Evolutionary conservation across 92 coral and sea anemone genomes (phyloP), one percentile per base, ranked within the genome.

Genomic region (Porites divaricata): DNA sequence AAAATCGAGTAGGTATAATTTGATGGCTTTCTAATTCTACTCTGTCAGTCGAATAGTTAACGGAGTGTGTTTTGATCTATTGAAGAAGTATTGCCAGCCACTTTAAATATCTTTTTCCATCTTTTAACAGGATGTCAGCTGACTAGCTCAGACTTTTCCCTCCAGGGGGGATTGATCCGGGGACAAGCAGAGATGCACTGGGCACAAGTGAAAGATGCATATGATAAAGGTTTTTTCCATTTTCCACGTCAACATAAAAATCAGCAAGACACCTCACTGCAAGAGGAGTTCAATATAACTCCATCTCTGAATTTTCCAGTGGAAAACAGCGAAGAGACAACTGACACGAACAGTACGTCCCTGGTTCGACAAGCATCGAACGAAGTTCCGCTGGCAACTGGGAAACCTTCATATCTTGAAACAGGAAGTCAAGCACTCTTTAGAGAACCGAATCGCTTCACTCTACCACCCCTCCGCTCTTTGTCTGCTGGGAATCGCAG

Each of bases 111-210:
- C 69, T 66, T 50, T 19, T 2, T 22, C 35, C 62, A 25, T 23
- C 4, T 16, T 16, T 48, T 81, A 2, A 19, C 20, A 72, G 86
- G 61, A 21, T 72, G 15, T 41, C 22, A 48, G 2, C 16, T 73
- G 49, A 4, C 79, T 35, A 68, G 50, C 15, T 50, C 28, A 25
- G 63, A 72, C 51, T 1, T 72, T 19, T 59, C 78, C 41, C 59
- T 54, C 14, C 79, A 72, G 28, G 86, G 72, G 17, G 17, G 45
- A 1, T 41, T 35, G 45, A 35, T 82, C 72, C 41, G 61, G 72
- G 61, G 63, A 63, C 63, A 45, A 26, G 86, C 86, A 73, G 86
- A 82, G 72, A n/a, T 48, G 68, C 9, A 82, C 79, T 82, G 79
- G 86, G 62, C 23, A 16, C 72, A 15, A 62, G 41, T 82, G 14